Percentiles rank a stretch among this genome's conserved stretches.
These are phyloP conservation scores for Pelvicachromis taeniatus DNA, from an alignment of 2,113 vertebrate species.

Conservation along the genomic window DNA sequence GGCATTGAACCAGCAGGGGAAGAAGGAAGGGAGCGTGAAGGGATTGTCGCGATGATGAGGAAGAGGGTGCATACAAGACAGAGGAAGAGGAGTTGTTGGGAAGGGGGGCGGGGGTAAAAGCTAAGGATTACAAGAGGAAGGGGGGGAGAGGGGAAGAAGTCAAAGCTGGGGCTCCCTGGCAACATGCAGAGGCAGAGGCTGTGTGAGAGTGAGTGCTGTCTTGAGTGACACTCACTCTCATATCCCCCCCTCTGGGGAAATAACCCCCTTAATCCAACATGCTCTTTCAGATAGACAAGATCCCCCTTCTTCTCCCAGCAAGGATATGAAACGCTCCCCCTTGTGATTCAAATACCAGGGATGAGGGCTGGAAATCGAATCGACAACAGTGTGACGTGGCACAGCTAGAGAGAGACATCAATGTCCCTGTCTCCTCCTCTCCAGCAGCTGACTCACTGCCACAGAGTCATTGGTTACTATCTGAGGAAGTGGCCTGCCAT, in stretches of 20 bases:
- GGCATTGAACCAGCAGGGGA: slow-evolving; percentile 46
- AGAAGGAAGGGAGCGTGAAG: slow-evolving; percentile 25
- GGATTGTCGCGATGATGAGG: slow-evolving; percentile 28
- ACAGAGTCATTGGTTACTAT: slow-evolving; percentile 53
- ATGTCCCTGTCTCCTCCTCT: slow-evolving; percentile 36
- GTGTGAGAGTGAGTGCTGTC: slow-evolving; percentile 59
- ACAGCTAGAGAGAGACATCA: slow-evolving; percentile 64
- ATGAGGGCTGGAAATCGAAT: slow-evolving; percentile 62
- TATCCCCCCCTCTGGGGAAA: slow-evolving; percentile 85
- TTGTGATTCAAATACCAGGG: slow-evolving; percentile 75
- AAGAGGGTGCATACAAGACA: slow-evolving; percentile 9
- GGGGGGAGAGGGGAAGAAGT: slow-evolving; percentile 29
- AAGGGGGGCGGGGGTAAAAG: background rate
- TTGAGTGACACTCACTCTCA: slow-evolving; percentile 75
- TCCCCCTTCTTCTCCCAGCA: slow-evolving; percentile 80
- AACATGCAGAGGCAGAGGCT: slow-evolving; percentile 47
- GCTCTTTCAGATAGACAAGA: slow-evolving; percentile 89
- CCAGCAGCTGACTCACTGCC: slow-evolving; percentile 44
- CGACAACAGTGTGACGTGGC: slow-evolving; percentile 65
- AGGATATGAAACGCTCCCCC: slow-evolving; percentile 85
- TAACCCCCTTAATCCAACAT: slow-evolving; percentile 91
- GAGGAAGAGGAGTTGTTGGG: background rate
- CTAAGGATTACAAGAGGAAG: slow-evolving; percentile 30
- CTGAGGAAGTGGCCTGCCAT: slow-evolving; percentile 46
- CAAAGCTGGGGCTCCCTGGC: slow-evolving; percentile 56